Evolutionary conservation across 1,140 invertebrate species (phyloP), one percentile per base, ranked within the genome.

Genomic region (Drosophila neocordata): DNA sequence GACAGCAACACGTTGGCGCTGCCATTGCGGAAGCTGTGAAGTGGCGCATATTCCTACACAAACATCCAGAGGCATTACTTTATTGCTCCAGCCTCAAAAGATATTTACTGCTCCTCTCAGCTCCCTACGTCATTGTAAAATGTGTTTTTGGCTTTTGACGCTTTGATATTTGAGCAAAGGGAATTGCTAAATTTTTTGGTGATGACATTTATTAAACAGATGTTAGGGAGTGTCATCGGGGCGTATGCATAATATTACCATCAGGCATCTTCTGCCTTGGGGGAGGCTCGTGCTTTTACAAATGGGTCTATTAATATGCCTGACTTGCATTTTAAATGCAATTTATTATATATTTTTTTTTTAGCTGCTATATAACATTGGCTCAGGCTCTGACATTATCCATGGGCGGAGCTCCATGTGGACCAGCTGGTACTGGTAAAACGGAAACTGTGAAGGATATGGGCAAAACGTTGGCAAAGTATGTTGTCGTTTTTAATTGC

Each of bases 371-470:
- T 92, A 99, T 99, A 71, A 99, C 98, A 0, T 92, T 99, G 35
- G 98, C 98, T 0, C 98, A 99, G 93, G 98, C 98, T 0, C 92
- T 99, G 31, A 96, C 97, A 0, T 97, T 99, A 95, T 98, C 97
- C 64, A 98, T 99, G 97, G 98, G 98, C 31, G 97, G 97, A 0
- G 96, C 97, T 4, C 98, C 98, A 0, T 98, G 97, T 83, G 98
- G 98, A 1, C 97, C 98, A 6, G 98, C 98, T 1, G 97, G 98
- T 13, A 99, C 98, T 0, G 98, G 98, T 1, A 99, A 99, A 93
- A 99, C 98, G 0, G 98, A 99, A 92, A 99, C 98, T 0, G 96
- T 97, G 0, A 99, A 99, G 93, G 98, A 99, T 84, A 99, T 99
- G 98, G 98, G 98, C 1, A 98, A 99, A 92, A 98, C 98, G 15